Evolutionary conservation across 2,888 invertebrate genomes (phyloP), one percentile per base, ranked within the genome.

Genomic region (Cheilosia grossa): DNA sequence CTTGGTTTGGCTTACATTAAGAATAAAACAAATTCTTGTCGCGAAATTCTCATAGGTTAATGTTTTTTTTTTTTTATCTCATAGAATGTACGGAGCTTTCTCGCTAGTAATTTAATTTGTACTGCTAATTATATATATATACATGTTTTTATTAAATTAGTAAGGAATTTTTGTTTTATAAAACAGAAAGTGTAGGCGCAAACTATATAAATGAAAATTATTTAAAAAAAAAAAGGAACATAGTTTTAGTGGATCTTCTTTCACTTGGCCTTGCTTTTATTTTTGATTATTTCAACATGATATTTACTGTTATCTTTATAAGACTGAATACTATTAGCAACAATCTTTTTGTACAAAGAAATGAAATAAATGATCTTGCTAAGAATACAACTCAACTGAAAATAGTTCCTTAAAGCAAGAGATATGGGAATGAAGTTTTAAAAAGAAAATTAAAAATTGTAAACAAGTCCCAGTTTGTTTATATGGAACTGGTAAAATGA

Each of bases 281-380:
- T 56, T 69, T 63, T 66, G 44, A 59, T 77, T 77, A 70, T 56
- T 66, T 70, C 47, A 59, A 78, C 63, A 56, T 79, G 79, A 74
- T 81, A 72, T 77, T 66, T 72, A 66, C 49, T 81, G 66, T 85
- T 85, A 77, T 85, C 61, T 81, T 67, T 61, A 85, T 85, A 85
- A 85, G 85, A 85, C 85, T 85, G 85, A 85, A 75, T 85, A 85
- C 70, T 85, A 70, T 85, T 85, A 85, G 81, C 81, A 81, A 81
- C 59, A 44, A 61, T 44, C 51, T 63, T 70, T 56, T 64, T 70
- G 49, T 63, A n/a, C 61, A 40, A 19, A 56, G 47, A 19, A 63
- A 59, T 54, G n/a, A 47, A 47, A 58, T 37, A 70, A 7, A 10
- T 40, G 37, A 7, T 30, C 59, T 47, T 67, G 53, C 47, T 54